Conservation (phyloP, 1,140 invertebrate genomes). For the Drosophila sturtevanti region DNA sequence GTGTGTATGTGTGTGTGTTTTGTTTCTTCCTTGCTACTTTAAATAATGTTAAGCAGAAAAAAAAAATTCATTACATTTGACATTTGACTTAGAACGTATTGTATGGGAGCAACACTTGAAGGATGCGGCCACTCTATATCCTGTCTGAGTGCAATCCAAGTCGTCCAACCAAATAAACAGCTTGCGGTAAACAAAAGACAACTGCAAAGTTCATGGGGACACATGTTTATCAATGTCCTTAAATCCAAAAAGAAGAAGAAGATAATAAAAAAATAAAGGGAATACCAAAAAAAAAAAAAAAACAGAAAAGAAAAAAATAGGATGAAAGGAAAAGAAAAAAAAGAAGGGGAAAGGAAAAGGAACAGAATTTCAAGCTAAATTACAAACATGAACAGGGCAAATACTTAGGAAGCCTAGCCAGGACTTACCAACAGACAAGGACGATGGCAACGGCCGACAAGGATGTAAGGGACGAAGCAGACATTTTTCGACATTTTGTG, state of each 20-base stretch:
- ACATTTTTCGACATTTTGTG: conserved; percentile 8
- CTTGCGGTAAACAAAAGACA: conserved; percentile 57
- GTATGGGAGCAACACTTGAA: not conserved
- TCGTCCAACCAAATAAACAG: conserved; percentile 40
- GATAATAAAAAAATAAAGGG: conserved; percentile 10
- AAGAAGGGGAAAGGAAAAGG: not conserved
- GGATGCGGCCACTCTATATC: conserved; percentile 39
- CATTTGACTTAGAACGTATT: conserved; percentile 54
- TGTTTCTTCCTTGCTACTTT: not conserved
- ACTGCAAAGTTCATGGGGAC: conserved; percentile 52
- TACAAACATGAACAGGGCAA: conserved; percentile 26
- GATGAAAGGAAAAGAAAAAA: conserved; percentile 2
- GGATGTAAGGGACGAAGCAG: not conserved
- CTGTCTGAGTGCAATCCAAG: conserved; percentile 42
- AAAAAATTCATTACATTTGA: conserved; percentile 43
- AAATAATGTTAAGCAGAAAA: not conserved
- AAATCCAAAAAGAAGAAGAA: conserved; percentile 4
- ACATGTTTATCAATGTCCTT: conserved; percentile 55
- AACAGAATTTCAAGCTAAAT: conserved; percentile 43
- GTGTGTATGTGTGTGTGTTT: not conserved
- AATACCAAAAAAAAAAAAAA: not conserved
- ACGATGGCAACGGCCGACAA: not conserved
- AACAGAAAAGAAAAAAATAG: not conserved
- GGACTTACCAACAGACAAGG: conserved; percentile 36
- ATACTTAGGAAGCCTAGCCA: conserved; percentile 12